These are phyloP conservation scores for Tonatia bakeri DNA, from an alignment of 2,113 vertebrate species.

Conservation along the genomic window DNA sequence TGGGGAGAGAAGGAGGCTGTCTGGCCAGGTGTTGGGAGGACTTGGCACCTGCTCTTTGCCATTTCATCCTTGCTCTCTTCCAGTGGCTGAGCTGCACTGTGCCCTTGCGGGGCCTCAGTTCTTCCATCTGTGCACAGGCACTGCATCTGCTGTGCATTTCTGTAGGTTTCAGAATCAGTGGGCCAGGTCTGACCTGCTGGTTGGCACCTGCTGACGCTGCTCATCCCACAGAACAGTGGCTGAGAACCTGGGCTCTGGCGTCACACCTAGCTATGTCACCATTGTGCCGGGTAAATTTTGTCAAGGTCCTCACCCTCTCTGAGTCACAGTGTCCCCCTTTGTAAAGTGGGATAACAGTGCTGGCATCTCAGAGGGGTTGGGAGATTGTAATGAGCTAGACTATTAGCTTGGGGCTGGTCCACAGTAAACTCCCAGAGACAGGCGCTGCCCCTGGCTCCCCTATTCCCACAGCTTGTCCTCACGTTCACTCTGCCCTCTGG, in stretches of 20 bases:
- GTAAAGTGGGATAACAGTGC: not conserved
- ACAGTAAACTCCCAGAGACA: not conserved
- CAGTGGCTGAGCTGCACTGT: not conserved
- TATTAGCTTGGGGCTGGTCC: not conserved
- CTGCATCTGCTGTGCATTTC: not conserved
- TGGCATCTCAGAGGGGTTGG: not conserved
- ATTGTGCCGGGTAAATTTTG: not conserved
- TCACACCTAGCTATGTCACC: not conserved
- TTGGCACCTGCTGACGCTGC: not conserved
- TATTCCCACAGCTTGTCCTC: not conserved
- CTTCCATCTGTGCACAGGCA: not conserved
- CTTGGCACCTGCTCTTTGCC: not conserved
- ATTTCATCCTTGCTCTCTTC: not conserved
- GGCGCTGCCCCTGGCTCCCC: not conserved
- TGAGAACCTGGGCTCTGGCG: not conserved
- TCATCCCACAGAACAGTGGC: not conserved
- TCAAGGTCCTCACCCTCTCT: not conserved
- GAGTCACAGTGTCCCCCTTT: not conserved
- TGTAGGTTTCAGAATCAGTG: not conserved
- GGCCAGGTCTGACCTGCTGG: not conserved
- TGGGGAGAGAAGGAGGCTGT: not conserved
- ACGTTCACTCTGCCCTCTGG: not conserved
- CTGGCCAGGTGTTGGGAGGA: not conserved
- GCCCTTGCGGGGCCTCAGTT: not conserved
- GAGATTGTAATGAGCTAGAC: not conserved